Evolutionary conservation across 2,113 vertebrate genomes (phyloP).

Genomic region (Pantherophis guttatus): DNA sequence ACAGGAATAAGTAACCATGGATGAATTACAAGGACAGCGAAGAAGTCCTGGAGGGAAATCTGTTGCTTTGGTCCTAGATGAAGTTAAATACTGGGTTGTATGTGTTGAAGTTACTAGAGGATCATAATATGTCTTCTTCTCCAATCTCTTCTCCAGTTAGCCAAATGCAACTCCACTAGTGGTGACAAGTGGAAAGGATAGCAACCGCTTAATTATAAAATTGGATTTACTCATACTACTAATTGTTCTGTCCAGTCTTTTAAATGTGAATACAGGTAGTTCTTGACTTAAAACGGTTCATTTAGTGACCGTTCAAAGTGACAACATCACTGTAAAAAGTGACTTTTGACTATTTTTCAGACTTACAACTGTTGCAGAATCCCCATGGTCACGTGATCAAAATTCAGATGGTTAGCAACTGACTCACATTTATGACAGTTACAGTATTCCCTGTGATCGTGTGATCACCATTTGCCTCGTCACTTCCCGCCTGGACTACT

Average conservation of each 20-base stretch:
- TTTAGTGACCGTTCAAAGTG: not conserved
- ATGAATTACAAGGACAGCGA: not conserved
- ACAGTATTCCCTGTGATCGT: too few relatives aligned
- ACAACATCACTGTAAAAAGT: too few relatives aligned
- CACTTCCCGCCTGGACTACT: too few relatives aligned
- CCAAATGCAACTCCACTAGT: not conserved
- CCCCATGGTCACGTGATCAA: too few relatives aligned
- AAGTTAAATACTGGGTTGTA: not conserved
- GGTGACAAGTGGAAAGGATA: not conserved
- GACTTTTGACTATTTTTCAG: too few relatives aligned
- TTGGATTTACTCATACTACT: not conserved
- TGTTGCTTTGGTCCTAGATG: not conserved
- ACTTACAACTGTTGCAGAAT: too few relatives aligned
- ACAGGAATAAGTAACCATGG: not conserved
- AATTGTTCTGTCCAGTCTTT: not conserved
- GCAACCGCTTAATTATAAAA: not conserved
- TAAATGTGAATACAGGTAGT: not conserved
- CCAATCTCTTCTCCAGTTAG: not conserved
- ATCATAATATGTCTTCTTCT: not conserved
- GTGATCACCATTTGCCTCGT: too few relatives aligned
- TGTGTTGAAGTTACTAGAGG: not conserved
- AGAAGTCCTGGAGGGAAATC: not conserved
- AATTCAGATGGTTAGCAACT: too few relatives aligned
- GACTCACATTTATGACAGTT: too few relatives aligned
- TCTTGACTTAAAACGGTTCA: not conserved